A percentile compares a stretch with the other conserved stretches of the same genome.
phyloP scores from a whole-genome alignment of 2,888 invertebrate species.

The Synergus umbraculus region DNA sequence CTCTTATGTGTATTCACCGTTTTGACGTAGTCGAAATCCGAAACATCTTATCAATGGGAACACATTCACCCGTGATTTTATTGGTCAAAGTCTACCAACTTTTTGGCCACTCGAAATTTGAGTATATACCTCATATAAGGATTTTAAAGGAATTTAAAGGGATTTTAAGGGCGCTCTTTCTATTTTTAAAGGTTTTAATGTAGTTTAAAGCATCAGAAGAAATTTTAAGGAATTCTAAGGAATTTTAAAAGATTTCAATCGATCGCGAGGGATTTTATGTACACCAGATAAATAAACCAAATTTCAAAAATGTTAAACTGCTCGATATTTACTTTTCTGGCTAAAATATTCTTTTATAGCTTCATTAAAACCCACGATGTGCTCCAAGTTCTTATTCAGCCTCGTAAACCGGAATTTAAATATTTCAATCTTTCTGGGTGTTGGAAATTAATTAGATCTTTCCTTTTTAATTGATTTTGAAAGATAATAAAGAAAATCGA shows the following conservation, averaged over 20 bases:
- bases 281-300: no score
- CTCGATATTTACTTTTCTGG: slow-evolving; percentile 1
- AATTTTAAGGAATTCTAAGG: no score
- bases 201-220: no score
- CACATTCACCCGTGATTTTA: neutral
- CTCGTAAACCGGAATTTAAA: neutral
- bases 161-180: no score
- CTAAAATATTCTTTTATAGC: neutral
- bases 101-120: neutral
- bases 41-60: neutral
- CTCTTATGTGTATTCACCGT: neutral
- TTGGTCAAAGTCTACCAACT: neutral
- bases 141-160: no score
- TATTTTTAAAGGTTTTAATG: neutral
- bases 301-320: no score
- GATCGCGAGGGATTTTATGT: no score
- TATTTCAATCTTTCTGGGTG: neutral
- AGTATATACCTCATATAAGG: no score
- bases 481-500: slow-evolving; percentile 17
- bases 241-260: no score
- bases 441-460: neutral
- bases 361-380: neutral
- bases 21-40: slow-evolving; percentile 9
- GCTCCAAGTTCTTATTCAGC: neutral
- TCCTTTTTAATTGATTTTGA: neutral